Base-by-base conservation (phyloP, 2,797 vertebrate species). In the Sebastes taczanowskii region DNA sequence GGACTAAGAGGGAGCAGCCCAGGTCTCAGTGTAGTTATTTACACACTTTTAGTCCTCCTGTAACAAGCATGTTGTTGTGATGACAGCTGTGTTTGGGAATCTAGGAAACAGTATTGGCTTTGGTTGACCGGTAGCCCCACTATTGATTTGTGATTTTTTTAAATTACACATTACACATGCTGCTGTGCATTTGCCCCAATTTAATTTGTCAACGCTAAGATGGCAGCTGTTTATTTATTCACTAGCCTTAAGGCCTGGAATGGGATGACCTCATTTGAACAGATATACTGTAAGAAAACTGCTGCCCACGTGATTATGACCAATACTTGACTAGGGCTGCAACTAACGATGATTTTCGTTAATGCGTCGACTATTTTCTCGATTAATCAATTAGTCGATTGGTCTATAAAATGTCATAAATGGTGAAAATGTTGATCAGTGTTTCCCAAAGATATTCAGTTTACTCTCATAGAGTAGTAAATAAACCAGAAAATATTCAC, bases 121-220 rank as follows among this genome's bases (percentile, higher is more conserved):
- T 53, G 60, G 63, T 13, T 81, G 84, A 82, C 70, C 72, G 10
- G 35, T 29, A 29, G 66, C 66, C 20, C 8, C 32, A 2, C 3
- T 75, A 78, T 80, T 76, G 71, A 82, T 79, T 55, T 64, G 18
- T 42, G 46, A 2, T 64, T 80, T 38, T 38, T 65, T 49, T 3
- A 72, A 78, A 46, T 63, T 29, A 38, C 74, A 61, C 66, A 53
- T 58, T 13, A 52, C 22, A 34, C 73, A 32, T 35, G 7, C 58
- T 38, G 58, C 60, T 27, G n/a, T 58, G 52, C n/a, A 11, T 63
- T 71, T 76, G 18, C 11, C 42, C 55, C 70, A 22, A 69, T 78
- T 58, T 66, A 68, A 73, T 60, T 56, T n/a, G 34, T n/a, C 35
- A 25, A 42, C 7, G 2, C 66, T n/a, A 66, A 58, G 25, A 63